A percentile compares a stretch with the other conserved stretches of the same genome.
Evolutionary conservation across 2,797 vertebrate genomes (phyloP).

Genomic region (Thalassophryne amazonica): DNA sequence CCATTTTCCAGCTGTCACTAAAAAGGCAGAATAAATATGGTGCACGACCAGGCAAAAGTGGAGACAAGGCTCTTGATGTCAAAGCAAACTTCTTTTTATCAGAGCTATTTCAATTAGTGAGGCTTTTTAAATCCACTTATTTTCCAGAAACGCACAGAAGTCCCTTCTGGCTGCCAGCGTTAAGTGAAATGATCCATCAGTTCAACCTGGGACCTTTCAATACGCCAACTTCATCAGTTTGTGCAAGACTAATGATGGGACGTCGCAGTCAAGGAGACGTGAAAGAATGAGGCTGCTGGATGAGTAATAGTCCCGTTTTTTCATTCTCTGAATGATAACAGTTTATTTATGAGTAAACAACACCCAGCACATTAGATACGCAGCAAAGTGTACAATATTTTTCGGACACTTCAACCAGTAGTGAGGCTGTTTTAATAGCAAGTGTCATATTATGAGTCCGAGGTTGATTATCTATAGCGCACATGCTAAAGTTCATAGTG

Average conservation of each 20-base stretch:
- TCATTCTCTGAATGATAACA: conserved; percentile 41
- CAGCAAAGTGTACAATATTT: background rate
- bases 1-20: background rate
- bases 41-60: too few species aligned
- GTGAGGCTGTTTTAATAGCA: too few species aligned
- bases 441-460: too few species aligned
- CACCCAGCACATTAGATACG: conserved; percentile 16
- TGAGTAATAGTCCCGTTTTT: conserved; percentile 51
- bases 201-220: conserved; percentile 47
- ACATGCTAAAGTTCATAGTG: too few species aligned
- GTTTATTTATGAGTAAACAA: conserved; percentile 53
- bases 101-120: conserved; percentile 9
- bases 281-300: conserved; percentile 32
- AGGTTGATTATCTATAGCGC: too few species aligned
- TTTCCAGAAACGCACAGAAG: background rate
- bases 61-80: background rate
- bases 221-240: conserved; percentile 68
- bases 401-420: too few species aligned
- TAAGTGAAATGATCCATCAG: conserved; percentile 58
- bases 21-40: conserved; percentile 1
- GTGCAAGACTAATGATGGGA: conserved; percentile 61
- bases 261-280: conserved; percentile 67
- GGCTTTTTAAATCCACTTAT: conserved; percentile 15
- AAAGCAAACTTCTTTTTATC: conserved; percentile 4
- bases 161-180: conserved; percentile 7